Evolutionary conservation across 2,113 vertebrate genomes (phyloP).

Genomic region (Rhegmatorhina hoffmannsi): DNA sequence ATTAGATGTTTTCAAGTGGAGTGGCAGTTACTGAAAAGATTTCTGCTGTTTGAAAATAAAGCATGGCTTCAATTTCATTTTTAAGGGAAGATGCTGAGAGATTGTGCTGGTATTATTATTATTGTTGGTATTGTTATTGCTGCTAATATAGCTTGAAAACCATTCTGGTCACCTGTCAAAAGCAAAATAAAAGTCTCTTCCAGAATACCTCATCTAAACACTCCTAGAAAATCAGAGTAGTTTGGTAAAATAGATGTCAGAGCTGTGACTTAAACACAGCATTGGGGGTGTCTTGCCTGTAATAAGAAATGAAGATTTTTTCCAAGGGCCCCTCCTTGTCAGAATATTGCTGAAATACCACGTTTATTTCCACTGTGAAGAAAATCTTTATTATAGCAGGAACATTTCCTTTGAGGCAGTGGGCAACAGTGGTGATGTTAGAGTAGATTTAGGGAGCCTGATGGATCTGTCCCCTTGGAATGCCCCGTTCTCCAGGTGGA

Average conservation of each 20-base stretch:
- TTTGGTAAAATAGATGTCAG: neutral
- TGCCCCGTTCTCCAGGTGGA: rapidly evolving
- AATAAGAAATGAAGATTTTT: neutral
- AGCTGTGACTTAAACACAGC: neutral
- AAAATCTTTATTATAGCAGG: neutral
- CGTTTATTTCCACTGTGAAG: neutral
- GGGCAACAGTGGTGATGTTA: neutral
- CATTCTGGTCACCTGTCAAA: neutral
- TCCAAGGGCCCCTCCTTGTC: neutral
- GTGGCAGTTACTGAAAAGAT: neutral
- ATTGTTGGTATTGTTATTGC: neutral
- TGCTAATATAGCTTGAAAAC: neutral
- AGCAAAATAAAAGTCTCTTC: neutral
- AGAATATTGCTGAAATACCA: neutral
- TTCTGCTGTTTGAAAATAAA: neutral
- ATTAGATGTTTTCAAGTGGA: neutral
- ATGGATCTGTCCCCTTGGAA: rapidly evolving
- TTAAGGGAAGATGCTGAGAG: neutral
- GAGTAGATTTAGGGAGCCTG: neutral
- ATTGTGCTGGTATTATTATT: neutral
- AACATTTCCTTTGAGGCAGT: neutral
- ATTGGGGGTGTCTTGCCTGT: neutral
- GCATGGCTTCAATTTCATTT: neutral
- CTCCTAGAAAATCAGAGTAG: neutral
- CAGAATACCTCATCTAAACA: neutral